These are phyloP conservation scores for Dasypus novemcinctus DNA, from an alignment of 2,113 vertebrate species.

Conservation along the genomic window DNA sequence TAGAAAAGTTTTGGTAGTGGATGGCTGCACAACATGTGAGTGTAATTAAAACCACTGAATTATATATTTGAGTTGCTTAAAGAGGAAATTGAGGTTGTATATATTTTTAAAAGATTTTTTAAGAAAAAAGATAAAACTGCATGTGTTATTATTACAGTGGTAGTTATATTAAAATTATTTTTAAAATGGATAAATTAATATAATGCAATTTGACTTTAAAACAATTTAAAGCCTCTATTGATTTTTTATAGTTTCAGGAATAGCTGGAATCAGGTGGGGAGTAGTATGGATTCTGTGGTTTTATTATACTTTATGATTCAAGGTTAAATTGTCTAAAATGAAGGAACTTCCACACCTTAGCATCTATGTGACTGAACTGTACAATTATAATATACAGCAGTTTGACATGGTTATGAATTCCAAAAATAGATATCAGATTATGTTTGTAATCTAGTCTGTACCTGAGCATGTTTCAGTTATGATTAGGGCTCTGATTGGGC, in stretches of 20 bases:
- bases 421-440: no score
- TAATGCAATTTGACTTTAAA: slow-evolving; percentile 7
- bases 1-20: no score
- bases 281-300: not conserved
- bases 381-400: no score
- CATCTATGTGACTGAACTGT: not conserved
- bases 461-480: no score
- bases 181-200: not conserved
- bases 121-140: not conserved
- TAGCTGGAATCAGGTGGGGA: not conserved
- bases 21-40: no score
- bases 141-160: not conserved
- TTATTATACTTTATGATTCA: not conserved
- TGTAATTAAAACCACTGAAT: no score
- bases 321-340: not conserved
- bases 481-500: no score
- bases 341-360: not conserved
- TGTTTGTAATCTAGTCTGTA: no score
- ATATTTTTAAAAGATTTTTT: no score
- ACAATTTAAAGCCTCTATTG: not conserved
- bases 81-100: no score
- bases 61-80: no score
- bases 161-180: not conserved
- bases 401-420: no score
- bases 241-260: not conserved